A percentile compares a stretch with the other conserved stretches of the same genome.
Conservation (phyloP, 2,797 vertebrate species). For the Platalea minor region DNA sequence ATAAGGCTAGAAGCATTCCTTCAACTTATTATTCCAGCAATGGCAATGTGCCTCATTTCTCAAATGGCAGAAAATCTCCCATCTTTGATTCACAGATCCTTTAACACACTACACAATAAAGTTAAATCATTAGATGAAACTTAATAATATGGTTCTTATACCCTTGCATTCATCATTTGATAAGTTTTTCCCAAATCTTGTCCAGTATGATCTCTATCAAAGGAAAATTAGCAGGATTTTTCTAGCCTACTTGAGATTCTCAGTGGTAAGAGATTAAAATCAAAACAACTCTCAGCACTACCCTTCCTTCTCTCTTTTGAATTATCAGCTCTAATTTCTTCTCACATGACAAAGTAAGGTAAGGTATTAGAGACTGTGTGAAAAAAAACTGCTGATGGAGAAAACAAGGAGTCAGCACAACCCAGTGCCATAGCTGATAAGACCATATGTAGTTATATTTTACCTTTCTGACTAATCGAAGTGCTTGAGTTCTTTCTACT, state of each 20-base stretch:
- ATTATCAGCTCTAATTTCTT: neutral
- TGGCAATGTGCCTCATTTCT: neutral
- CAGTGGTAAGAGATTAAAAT: neutral
- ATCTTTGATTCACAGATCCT: neutral
- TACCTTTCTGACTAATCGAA: conserved; percentile 97
- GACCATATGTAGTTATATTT: neutral
- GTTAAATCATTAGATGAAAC: neutral
- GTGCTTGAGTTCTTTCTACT: conserved; percentile 96
- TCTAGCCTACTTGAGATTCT: neutral
- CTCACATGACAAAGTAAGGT: neutral
- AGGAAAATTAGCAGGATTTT: neutral
- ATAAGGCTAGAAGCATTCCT: neutral
- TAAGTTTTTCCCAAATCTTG: neutral
- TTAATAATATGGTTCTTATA: neutral
- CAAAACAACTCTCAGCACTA: neutral
- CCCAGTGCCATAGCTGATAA: neutral
- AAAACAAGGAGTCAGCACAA: neutral
- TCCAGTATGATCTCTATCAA: neutral
- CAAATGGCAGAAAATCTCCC: neutral
- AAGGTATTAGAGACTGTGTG: neutral
- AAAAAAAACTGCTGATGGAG: neutral
- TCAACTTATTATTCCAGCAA: neutral
- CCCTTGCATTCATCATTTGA: neutral
- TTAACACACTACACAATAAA: neutral
- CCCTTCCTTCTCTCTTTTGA: neutral